Evolutionary conservation across 2,113 vertebrate species (phyloP).

Genomic region (Centropristis striata): DNA sequence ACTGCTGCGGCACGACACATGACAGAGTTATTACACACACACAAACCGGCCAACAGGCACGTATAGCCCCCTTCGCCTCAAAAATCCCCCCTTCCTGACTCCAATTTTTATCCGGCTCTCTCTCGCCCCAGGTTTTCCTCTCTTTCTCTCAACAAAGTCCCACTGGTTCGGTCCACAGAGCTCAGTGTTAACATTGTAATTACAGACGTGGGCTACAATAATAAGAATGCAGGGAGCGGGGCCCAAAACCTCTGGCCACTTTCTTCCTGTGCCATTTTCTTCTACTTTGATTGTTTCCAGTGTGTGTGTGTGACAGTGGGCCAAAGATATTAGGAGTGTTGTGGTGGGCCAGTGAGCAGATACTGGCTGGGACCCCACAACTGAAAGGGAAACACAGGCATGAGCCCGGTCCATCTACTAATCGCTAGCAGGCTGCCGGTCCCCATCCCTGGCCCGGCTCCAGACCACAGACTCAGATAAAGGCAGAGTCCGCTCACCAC

Average conservation of each 20-base stretch:
- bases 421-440: constrained; percentile 40
- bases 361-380: constrained; percentile 71
- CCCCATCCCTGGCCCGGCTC: constrained; percentile 28
- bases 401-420: constrained; percentile 38
- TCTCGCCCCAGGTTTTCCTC: constrained; percentile 37
- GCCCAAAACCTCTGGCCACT: constrained; percentile 71
- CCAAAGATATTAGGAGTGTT: constrained; percentile 78
- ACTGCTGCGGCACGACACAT: constrained; percentile 53
- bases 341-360: constrained; percentile 75
- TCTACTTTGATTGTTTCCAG: constrained; percentile 84
- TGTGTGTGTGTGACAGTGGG: constrained; percentile 67
- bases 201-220: constrained; percentile 73
- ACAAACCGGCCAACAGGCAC: constrained; percentile 37
- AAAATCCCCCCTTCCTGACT: neutral
- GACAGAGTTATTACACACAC: constrained; percentile 57
- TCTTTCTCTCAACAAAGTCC: constrained; percentile 38
- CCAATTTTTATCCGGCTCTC: constrained; percentile 12
- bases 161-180: constrained; percentile 49
- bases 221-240: constrained; percentile 59
- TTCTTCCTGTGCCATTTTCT: constrained; percentile 80
- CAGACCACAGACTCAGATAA: constrained; percentile 47
- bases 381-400: constrained; percentile 66
- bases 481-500: constrained; percentile 7
- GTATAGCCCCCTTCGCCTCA: neutral
- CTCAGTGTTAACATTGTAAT: constrained; percentile 77